Base-by-base conservation (phyloP, 2,797 vertebrate species). In the Bradypus variegatus region DNA sequence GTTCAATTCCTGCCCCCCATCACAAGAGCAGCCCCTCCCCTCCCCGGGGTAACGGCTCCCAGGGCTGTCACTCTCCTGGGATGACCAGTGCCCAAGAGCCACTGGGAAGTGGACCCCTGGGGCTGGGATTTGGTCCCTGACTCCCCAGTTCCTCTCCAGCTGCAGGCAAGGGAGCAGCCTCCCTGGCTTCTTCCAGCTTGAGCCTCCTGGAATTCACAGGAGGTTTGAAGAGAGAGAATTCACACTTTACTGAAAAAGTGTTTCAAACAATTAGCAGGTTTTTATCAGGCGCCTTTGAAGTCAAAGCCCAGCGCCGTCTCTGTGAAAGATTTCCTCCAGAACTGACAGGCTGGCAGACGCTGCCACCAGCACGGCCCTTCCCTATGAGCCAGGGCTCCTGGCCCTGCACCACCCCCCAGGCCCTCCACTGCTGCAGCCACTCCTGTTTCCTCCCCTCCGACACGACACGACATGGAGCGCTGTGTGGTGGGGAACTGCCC, bases 231-330 rank as follows among this genome's bases (percentile, higher is more conserved):
- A 88, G 77, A 86, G 53, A 90, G 58, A 92, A 96, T 95, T 95
- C 94, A 91, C 95, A 95, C 96, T 94, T 95, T 88, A 58, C 55
- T 94, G 91, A 62, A 94, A 96, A 95, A 91, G 89, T 91, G 95
- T 95, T 95, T 95, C 88, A 76, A 91, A 94, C 94, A 96, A 96
- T 96, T 96, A 96, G 92, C 94, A 96, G 94, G 95, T 96, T 94
- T 95, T 94, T 93, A 90, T 88, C 1, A 0, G 90, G 65, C 93
- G 92, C 76, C 90, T 96, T 96, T 96, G 95, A 96, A 96, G 95
- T 92, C 2, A 0, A 69, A 95, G 92, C 95, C 90, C 93, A 96
- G 93, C 78, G 91, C 91, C 50, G 21, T 93, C 92, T 91, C 75
- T 65, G 48, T 25, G 92, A 94, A 95, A 88, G 92, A 78, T 88